A percentile compares a stretch with the other conserved stretches of the same genome.
These are phyloP conservation scores for Halocynthia aurantium DNA, from an alignment of 23 tunicate genomes.

Conservation along the genomic window DNA sequence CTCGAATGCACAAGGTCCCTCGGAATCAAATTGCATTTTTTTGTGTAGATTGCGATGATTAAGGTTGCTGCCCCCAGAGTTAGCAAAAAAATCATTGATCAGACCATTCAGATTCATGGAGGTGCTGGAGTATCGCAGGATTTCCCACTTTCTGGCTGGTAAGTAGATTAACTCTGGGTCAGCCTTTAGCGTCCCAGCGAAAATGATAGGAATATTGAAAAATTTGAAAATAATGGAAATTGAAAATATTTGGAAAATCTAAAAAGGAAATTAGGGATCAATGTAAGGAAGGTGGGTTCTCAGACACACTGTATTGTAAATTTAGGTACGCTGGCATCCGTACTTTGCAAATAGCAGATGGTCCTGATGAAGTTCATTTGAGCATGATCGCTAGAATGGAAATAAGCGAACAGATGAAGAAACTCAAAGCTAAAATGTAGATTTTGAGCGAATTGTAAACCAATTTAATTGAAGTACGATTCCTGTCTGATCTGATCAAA, in stretches of 20 bases:
- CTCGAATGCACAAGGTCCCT: too few relatives aligned
- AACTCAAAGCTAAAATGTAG: constrained; percentile 35
- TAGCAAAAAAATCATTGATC: constrained; percentile 67
- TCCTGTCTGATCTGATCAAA: too few relatives aligned
- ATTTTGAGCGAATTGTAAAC: constrained; percentile 4
- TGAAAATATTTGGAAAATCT: too few relatives aligned
- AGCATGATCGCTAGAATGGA: constrained; percentile 70
- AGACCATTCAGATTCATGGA: constrained; percentile 89
- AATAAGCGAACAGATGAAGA: constrained; percentile 62
- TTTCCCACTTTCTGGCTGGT: constrained; percentile 90
- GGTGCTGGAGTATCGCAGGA: constrained; percentile 89
- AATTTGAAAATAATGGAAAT: too few relatives aligned
- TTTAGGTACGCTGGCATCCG: constrained; percentile 74
- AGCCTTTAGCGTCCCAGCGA: too few relatives aligned
- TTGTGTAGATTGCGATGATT: constrained; percentile 93
- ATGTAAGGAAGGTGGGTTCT: too few relatives aligned
- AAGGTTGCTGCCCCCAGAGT: constrained; percentile 85
- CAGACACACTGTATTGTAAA: too few relatives aligned
- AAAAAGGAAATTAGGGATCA: too few relatives aligned
- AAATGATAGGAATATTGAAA: too few relatives aligned
- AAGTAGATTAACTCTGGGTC: too few relatives aligned
- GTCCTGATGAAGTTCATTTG: constrained; percentile 98
- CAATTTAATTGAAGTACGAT: too few relatives aligned
- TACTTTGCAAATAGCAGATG: constrained; percentile 85
- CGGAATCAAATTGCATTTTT: neutral